Evolutionary conservation across 2,113 vertebrate species (phyloP).

Genomic region (Miniopterus natalensis): DNA sequence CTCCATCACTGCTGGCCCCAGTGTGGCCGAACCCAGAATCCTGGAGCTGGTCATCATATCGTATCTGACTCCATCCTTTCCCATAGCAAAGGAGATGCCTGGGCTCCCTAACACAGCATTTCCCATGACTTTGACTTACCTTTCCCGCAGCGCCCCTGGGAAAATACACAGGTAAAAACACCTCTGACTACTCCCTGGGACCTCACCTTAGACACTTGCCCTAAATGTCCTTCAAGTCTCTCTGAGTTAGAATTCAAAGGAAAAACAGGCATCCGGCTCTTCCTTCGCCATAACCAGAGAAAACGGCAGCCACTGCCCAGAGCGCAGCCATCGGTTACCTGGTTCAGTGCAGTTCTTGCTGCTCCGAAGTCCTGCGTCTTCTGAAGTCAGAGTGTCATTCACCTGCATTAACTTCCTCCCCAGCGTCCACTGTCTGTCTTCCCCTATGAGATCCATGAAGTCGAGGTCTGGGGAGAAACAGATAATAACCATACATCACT

Average conservation of each 20-base stretch:
- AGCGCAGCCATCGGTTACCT: conserved; percentile 87
- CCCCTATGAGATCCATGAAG: conserved; percentile 85
- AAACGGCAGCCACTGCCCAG: neutral
- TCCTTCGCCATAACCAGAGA: neutral
- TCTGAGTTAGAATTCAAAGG: conserved; percentile 33
- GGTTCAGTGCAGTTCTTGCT: conserved; percentile 97
- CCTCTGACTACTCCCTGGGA: neutral
- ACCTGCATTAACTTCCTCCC: conserved; percentile 93
- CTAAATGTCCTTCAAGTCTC: neutral
- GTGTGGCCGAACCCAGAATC: neutral
- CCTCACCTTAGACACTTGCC: neutral
- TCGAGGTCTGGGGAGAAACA: conserved; percentile 86
- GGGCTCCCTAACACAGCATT: neutral
- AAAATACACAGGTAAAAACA: neutral
- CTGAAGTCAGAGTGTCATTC: conserved; percentile 83
- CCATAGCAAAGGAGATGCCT: neutral
- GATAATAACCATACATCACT: neutral
- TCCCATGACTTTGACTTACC: conserved; percentile 48
- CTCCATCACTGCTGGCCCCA: neutral
- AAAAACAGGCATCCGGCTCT: neutral
- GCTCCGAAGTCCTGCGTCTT: conserved; percentile 71
- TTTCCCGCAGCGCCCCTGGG: neutral
- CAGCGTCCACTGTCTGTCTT: conserved; percentile 87
- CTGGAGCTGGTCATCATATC: neutral
- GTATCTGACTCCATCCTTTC: neutral